phyloP scores from a whole-genome alignment of 2,797 vertebrate species.

The Selene dorsalis region DNA sequence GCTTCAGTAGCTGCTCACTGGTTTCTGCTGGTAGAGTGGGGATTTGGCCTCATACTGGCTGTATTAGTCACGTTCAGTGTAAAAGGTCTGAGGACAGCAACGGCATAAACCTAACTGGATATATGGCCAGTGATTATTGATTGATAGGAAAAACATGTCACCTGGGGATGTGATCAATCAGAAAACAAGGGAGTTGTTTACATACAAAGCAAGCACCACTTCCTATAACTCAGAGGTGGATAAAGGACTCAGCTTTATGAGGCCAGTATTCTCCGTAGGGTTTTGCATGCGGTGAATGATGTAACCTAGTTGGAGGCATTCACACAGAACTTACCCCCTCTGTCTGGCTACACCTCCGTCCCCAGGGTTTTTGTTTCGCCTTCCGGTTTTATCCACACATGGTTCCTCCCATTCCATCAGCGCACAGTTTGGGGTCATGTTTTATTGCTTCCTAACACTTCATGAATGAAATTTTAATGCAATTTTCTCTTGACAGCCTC shows the following conservation, averaged over 20 bases:
- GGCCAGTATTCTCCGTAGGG: not conserved
- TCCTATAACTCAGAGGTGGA: slow-evolving; percentile 1
- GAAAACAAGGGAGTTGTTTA: not conserved
- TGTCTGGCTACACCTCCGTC: slow-evolving; percentile 2
- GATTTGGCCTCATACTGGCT: slow-evolving; percentile 22
- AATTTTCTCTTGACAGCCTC: slow-evolving; percentile 23
- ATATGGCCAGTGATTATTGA: slow-evolving; percentile 33
- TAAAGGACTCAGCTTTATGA: slow-evolving; percentile 16
- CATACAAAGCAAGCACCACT: not conserved
- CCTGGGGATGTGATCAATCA: slow-evolving; percentile 16
- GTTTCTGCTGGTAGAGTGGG: slow-evolving; percentile 22
- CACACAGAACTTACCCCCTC: slow-evolving; percentile 1
- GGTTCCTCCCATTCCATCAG: slow-evolving; percentile 30
- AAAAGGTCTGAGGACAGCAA: slow-evolving; percentile 17
- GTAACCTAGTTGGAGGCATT: slow-evolving; percentile 20
- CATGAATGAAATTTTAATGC: slow-evolving; percentile 40
- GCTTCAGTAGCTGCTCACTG: slow-evolving; percentile 41
- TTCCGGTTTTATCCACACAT: not conserved
- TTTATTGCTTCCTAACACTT: slow-evolving; percentile 20
- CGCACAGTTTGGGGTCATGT: slow-evolving; percentile 38
- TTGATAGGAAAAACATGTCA: slow-evolving; percentile 15
- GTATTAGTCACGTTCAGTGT: slow-evolving; percentile 35
- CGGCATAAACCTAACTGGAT: slow-evolving; percentile 10
- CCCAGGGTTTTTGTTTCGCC: slow-evolving; percentile 16
- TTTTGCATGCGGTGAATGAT: slow-evolving; percentile 22